Evolutionary conservation across 2,888 invertebrate genomes (phyloP).

Genomic region (Achlya flavicornis): DNA sequence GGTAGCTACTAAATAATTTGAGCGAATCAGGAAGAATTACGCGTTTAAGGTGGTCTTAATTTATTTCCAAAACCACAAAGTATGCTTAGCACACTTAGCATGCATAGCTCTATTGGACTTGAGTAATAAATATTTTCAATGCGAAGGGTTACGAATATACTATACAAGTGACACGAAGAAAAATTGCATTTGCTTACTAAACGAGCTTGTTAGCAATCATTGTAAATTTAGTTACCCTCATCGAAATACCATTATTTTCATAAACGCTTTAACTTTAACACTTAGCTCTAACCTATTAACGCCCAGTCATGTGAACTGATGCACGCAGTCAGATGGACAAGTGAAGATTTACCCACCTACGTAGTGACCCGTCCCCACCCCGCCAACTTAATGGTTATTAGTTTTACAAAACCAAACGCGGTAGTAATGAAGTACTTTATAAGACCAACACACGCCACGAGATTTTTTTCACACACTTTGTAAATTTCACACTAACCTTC

Average conservation of each 20-base stretch:
- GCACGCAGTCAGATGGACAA: constrained; percentile 68
- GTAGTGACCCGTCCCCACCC: constrained; percentile 47
- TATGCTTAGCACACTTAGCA: no score
- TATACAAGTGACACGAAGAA: no score
- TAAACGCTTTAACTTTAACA: constrained; percentile 13
- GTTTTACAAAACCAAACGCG: constrained; percentile 9
- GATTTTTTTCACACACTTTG: constrained; percentile 29
- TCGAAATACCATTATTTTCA: background rate
- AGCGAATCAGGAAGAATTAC: no score
- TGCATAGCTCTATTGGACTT: no score
- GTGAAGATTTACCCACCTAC: constrained; percentile 71
- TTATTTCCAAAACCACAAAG: no score
- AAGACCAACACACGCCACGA: constrained; percentile 23
- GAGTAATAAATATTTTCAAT: no score
- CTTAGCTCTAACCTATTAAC: constrained; percentile 35
- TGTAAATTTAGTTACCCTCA: no score
- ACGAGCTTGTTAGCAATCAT: no score
- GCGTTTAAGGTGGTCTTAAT: no score
- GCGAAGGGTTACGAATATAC: no score
- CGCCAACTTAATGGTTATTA: constrained; percentile 2
- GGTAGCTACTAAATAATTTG: no score
- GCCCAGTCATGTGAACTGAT: constrained; percentile 68
- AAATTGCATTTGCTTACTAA: no score
- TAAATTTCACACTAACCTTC: constrained; percentile 45
- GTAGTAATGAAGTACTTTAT: constrained; percentile 20